Conservation (phyloP, 2,113 vertebrate species). For the Hyperopisus bebe region DNA sequence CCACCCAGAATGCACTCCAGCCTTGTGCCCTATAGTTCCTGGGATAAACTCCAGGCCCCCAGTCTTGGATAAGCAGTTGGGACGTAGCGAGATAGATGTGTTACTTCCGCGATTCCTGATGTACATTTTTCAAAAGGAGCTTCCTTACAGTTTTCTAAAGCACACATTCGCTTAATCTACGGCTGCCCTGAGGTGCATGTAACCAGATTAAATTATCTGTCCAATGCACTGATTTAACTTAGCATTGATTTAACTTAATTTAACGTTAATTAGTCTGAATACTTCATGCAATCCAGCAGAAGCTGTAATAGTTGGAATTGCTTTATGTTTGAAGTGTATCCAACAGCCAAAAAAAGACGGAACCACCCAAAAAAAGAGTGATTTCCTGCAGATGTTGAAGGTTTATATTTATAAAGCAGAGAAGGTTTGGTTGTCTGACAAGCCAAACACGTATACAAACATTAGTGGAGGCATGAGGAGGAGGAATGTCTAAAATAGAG, state of each 20-base stretch:
- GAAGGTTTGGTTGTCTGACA: slow-evolving; percentile 15
- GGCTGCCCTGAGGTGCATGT: background rate
- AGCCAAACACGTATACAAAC: slow-evolving; percentile 13
- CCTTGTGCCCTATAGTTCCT: background rate
- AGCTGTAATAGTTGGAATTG: background rate
- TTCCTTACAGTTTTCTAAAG: background rate
- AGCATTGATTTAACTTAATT: background rate
- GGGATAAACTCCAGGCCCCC: background rate
- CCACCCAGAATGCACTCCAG: background rate
- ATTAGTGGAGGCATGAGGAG: background rate
- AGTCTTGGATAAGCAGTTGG: background rate
- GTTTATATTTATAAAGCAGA: background rate
- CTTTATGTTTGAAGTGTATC: background rate
- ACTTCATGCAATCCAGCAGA: background rate
- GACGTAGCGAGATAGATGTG: background rate
- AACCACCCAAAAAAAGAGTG: background rate
- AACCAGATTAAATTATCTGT: background rate
- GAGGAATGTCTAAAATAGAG: background rate
- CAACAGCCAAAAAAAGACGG: background rate
- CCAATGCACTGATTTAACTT: background rate
- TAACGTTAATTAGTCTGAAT: background rate
- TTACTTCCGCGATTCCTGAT: background rate
- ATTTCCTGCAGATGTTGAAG: slow-evolving; percentile 12
- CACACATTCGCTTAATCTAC: background rate
- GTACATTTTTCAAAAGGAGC: background rate